phyloP scores from a whole-genome alignment of 2,113 vertebrate genomes.

The Bostrychus sinensis region DNA sequence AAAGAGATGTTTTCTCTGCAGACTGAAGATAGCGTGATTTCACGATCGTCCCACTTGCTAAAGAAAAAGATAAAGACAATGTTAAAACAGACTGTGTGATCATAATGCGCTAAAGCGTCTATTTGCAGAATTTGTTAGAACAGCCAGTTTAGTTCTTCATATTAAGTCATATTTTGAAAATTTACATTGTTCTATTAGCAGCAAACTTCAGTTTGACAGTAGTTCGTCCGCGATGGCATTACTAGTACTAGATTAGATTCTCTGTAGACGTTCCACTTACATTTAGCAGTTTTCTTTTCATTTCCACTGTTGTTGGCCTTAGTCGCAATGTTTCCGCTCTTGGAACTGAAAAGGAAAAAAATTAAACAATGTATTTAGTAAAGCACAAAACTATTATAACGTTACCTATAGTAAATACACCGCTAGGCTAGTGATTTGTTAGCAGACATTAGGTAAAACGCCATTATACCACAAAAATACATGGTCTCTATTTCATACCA shows the following conservation, averaged over 20 bases:
- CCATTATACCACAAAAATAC: not conserved
- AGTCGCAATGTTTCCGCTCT: slow-evolving; percentile 31
- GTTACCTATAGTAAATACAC: too few species aligned
- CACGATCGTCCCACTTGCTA: slow-evolving; percentile 69
- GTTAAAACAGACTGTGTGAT: not conserved
- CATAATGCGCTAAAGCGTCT: not conserved
- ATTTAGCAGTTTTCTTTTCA: slow-evolving; percentile 55
- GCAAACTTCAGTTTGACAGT: not conserved
- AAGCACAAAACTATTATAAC: not conserved
- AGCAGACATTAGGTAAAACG: too few species aligned
- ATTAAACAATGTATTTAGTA: not conserved
- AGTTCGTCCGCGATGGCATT: too few species aligned
- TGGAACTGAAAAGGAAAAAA: slow-evolving; percentile 45
- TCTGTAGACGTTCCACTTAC: too few species aligned
- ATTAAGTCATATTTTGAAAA: not conserved
- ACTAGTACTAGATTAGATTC: too few species aligned
- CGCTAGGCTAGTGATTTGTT: too few species aligned
- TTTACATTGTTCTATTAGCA: not conserved
- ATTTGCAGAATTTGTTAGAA: not conserved
- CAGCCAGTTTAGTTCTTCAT: too few species aligned
- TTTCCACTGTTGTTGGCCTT: slow-evolving; percentile 58
- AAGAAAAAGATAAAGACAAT: not conserved
- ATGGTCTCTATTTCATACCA: not conserved
- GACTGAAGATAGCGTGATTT: slow-evolving; percentile 79
- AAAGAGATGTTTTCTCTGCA: slow-evolving; percentile 65